phyloP scores from a whole-genome alignment of 2,113 vertebrate genomes.

The Pygoscelis adeliae region DNA sequence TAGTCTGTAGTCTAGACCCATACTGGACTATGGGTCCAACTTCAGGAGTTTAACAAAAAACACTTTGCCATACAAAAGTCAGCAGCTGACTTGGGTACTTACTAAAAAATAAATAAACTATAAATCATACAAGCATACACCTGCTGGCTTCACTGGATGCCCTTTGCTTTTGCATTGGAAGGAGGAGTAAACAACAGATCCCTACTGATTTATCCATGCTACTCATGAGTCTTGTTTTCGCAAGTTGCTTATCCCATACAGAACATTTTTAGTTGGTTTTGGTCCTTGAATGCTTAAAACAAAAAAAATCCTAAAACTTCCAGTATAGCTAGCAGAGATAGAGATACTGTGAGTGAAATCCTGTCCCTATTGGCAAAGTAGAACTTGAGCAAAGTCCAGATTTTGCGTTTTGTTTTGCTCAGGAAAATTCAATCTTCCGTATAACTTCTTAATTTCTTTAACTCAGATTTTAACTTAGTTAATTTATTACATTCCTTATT shows the following conservation, averaged over 20 bases:
- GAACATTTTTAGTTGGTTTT: background rate
- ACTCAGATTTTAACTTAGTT: background rate
- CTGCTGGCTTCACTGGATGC: background rate
- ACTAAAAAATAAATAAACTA: background rate
- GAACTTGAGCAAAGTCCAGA: background rate
- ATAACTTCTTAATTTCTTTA: background rate
- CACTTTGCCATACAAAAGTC: background rate
- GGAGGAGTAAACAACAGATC: background rate
- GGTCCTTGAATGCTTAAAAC: background rate
- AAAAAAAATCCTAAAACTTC: background rate
- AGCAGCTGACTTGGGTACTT: background rate
- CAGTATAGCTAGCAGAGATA: background rate
- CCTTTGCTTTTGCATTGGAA: background rate
- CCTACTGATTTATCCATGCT: background rate
- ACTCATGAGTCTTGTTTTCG: background rate
- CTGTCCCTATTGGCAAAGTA: background rate
- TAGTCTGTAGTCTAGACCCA: too few relatives aligned
- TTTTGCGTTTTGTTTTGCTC: background rate
- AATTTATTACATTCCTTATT: background rate
- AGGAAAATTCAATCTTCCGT: background rate
- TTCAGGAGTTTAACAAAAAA: background rate
- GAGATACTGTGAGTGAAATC: background rate
- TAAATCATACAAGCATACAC: background rate
- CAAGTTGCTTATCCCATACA: background rate
- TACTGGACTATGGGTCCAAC: background rate